phyloP scores from a whole-genome alignment of 2,113 vertebrate species.

The Speoplatyrhinus poulsoni region DNA sequence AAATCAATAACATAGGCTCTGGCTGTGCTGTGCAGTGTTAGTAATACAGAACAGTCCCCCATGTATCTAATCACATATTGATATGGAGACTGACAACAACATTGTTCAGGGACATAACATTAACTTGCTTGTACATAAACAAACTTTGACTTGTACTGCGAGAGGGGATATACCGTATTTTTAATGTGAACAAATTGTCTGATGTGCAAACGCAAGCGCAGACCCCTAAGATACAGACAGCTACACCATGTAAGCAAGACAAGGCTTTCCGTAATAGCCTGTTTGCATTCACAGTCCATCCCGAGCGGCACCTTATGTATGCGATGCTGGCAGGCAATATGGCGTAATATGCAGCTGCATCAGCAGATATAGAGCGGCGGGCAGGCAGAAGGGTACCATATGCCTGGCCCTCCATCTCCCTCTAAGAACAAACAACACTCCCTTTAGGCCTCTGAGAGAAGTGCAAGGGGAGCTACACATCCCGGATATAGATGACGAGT shows the following conservation, averaged over 20 bases:
- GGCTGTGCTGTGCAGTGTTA: too few relatives aligned
- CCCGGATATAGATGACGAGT: too few relatives aligned
- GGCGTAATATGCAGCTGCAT: slow-evolving; percentile 43
- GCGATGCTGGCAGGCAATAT: slow-evolving; percentile 54
- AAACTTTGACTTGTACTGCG: slow-evolving; percentile 37
- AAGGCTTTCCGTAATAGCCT: slow-evolving; percentile 62
- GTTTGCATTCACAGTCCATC: slow-evolving; percentile 66
- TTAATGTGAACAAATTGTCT: slow-evolving; percentile 54
- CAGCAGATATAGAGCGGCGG: slow-evolving; percentile 49
- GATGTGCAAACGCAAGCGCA: slow-evolving; percentile 51
- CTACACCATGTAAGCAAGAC: slow-evolving; percentile 55
- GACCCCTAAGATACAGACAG: slow-evolving; percentile 57
- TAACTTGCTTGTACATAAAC: neutral
- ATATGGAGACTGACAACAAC: neutral
- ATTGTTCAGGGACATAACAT: slow-evolving; percentile 12
- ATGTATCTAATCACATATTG: slow-evolving; percentile 36
- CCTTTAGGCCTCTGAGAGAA: slow-evolving; percentile 1
- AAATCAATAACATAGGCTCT: neutral
- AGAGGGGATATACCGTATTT: slow-evolving; percentile 33
- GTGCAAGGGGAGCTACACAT: neutral
- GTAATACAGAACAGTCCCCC: neutral
- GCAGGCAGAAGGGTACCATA: slow-evolving; percentile 22
- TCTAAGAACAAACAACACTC: slow-evolving; percentile 2
- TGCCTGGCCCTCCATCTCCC: slow-evolving; percentile 1
- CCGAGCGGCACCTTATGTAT: slow-evolving; percentile 60